These are phyloP conservation scores for Ischnus inquisitorius DNA, from an alignment of 2,888 invertebrate genomes.

Conservation along the genomic window DNA sequence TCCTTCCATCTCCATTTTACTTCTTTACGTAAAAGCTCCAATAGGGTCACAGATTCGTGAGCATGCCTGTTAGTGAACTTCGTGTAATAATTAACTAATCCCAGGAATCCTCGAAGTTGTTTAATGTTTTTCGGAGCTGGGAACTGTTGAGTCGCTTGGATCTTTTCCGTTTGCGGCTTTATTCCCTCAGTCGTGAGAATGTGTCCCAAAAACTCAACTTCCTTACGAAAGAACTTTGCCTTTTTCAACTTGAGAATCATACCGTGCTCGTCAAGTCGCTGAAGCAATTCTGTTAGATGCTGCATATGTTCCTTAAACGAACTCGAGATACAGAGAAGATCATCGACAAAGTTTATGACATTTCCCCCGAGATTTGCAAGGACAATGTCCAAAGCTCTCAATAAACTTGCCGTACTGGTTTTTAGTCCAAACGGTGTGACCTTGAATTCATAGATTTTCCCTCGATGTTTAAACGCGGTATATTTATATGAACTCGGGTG, in stretches of 20 bases:
- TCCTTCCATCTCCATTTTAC: neutral
- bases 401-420: no score
- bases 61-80: neutral
- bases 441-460: constrained; percentile 53
- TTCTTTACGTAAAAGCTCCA: neutral
- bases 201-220: constrained; percentile 73
- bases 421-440: constrained; percentile 55
- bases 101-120: no score
- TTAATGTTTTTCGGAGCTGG: constrained; percentile 66
- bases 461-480: constrained; percentile 52
- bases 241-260: constrained; percentile 71
- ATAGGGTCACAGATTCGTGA: neutral
- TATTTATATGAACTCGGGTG: constrained; percentile 53
- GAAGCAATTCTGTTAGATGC: constrained; percentile 61
- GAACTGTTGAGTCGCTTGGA: constrained; percentile 69
- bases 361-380: neutral
- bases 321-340: constrained; percentile 37
- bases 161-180: constrained; percentile 68
- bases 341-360: constrained; percentile 58
- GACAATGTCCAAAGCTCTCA: neutral
- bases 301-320: constrained; percentile 17
- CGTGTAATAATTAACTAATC: neutral
- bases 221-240: constrained; percentile 66
- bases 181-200: constrained; percentile 68
- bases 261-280: no score